phyloP scores from a whole-genome alignment of 2,113 vertebrate species.

The Protobothrops mucrosquamatus region DNA sequence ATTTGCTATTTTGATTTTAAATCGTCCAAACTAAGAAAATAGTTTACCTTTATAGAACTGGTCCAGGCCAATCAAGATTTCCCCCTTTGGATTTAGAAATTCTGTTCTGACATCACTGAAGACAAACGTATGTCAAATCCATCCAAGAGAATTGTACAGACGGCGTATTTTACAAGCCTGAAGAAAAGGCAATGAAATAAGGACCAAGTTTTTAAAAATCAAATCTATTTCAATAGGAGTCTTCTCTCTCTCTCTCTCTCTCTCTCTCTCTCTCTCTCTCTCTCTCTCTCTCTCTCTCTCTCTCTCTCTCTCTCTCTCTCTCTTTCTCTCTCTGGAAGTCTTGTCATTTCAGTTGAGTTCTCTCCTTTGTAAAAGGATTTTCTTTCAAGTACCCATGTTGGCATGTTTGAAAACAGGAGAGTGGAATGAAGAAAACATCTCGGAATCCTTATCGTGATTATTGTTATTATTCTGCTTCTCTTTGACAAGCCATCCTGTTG shows the following conservation, averaged over 20 bases:
- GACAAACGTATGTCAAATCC: neutral
- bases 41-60: neutral
- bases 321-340: neutral
- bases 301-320: neutral
- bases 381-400: neutral
- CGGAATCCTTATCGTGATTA: neutral
- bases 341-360: slow-evolving; percentile 28
- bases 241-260: neutral
- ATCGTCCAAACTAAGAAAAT: neutral
- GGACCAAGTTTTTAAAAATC: neutral
- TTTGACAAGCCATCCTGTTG: neutral
- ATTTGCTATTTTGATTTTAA: neutral
- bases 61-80: neutral
- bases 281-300: neutral
- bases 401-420: neutral
- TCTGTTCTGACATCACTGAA: neutral
- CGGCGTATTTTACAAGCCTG: neutral
- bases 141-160: neutral
- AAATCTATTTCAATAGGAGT: neutral
- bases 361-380: slow-evolving; percentile 11
- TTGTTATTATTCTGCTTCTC: neutral
- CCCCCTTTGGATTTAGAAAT: neutral
- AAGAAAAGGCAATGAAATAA: neutral
- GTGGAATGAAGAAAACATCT: neutral
- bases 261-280: neutral